Evolutionary conservation across 2,113 vertebrate species (phyloP), one percentile per base, ranked within the genome.

Genomic region (Scomber scombrus): DNA sequence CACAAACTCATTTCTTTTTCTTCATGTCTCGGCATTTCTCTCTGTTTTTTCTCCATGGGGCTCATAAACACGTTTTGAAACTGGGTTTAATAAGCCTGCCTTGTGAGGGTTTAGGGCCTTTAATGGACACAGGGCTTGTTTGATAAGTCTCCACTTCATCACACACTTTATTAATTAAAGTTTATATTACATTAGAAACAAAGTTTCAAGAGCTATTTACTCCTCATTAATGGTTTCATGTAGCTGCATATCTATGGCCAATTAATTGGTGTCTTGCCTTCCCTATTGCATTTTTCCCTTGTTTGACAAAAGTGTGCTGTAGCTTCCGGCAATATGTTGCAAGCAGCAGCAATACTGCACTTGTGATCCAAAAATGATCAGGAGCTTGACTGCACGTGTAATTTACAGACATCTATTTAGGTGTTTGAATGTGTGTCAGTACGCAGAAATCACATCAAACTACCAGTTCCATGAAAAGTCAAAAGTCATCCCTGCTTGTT

Each of bases 131-230:
- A 58, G 76, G 86, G 94, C 93, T 95, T 94, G 94, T 94, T 93
- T 95, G 94, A 95, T 94, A 94, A 94, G 93, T 94, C 94, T 93
- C 93, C 92, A 95, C 93, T 95, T 95, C 94, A 95, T 94, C 95
- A 95, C 92, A 88, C 89, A 89, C 88, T 94, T 94, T 94, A 95
- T 95, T 95, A 95, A 95, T 95, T 95, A 95, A 92, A 95, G 91
- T 95, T 93, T 91, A 94, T 94, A 93, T 91, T 93, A 90, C 89
- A 94, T 93, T 92, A 93, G 93, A 89, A 93, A 93, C 89, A 95
- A 95, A 94, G 93, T 93, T 95, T 26, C 23, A 26, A 94, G 93
- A 94, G 93, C 93, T 92, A 93, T 95, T 94, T 94, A 88, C 91
- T 85, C 85, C 85, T 87, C 88, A 89, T 91, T 94, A 94, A 95